Evolutionary conservation across 2,797 vertebrate species (phyloP).

Genomic region (Tangara arthus): DNA sequence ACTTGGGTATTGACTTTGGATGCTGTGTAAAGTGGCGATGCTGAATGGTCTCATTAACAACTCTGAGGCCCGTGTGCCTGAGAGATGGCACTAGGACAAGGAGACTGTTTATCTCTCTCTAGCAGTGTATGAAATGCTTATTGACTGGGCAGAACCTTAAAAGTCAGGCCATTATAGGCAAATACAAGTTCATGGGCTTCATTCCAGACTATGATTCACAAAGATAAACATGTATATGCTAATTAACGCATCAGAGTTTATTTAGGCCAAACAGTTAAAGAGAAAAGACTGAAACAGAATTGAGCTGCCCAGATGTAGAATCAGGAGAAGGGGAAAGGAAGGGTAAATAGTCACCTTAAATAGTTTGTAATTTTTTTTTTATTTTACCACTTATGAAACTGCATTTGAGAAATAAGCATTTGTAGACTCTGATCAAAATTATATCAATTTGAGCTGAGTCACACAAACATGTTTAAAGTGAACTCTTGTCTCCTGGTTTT

Average conservation of each 20-base stretch:
- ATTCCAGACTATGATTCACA: background rate
- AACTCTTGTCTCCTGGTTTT: background rate
- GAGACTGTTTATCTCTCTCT: conserved; percentile 11
- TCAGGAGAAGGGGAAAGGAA: background rate
- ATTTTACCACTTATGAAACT: background rate
- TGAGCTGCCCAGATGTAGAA: background rate
- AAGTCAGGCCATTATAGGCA: conserved; percentile 10
- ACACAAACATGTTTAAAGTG: background rate
- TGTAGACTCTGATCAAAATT: background rate
- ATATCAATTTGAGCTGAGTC: background rate
- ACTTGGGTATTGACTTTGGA: background rate
- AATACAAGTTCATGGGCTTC: conserved; percentile 7
- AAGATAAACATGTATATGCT: conserved; percentile 6
- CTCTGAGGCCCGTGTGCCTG: background rate
- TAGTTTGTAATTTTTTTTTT: background rate
- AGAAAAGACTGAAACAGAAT: background rate
- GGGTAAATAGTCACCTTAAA: background rate
- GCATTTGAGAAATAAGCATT: background rate
- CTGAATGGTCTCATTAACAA: conserved; percentile 23
- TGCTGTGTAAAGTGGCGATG: background rate
- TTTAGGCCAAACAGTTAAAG: conserved; percentile 19
- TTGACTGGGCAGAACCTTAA: background rate
- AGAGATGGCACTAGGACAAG: background rate
- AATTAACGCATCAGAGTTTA: background rate
- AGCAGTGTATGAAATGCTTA: conserved; percentile 17